Evolutionary conservation across 2,113 vertebrate genomes (phyloP).

Genomic region (Oenanthe oenanthe): DNA sequence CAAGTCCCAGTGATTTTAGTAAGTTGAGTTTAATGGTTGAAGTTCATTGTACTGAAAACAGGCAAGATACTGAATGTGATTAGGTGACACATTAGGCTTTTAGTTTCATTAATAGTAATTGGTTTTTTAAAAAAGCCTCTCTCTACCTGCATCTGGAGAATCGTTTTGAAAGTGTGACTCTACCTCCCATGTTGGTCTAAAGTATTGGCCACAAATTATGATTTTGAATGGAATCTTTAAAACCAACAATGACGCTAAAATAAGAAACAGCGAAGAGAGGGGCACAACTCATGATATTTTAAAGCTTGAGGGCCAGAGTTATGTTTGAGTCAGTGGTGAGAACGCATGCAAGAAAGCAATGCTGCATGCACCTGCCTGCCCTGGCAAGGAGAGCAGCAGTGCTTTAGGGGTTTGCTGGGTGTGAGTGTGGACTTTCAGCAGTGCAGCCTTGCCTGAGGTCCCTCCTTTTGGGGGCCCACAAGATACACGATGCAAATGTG

Average conservation of each 20-base stretch:
- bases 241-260: rapidly evolving
- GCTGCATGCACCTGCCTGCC: not conserved
- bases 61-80: not conserved
- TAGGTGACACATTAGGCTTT: not conserved
- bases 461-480: not conserved
- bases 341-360: not conserved
- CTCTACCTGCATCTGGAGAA: not conserved
- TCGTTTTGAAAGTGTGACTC: not conserved
- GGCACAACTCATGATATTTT: not conserved
- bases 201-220: not conserved
- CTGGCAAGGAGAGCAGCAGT: not conserved
- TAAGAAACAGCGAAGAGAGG: not conserved
- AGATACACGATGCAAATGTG: not conserved
- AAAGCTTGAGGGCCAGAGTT: not conserved
- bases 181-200: not conserved
- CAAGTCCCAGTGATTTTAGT: not conserved
- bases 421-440: rapidly evolving
- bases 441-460: not conserved
- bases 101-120: not conserved
- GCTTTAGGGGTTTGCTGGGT: not conserved
- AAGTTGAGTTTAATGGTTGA: not conserved
- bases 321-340: not conserved
- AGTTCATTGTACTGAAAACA: not conserved
- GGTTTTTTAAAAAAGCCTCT: not conserved
- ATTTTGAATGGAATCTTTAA: not conserved